Base-by-base conservation (phyloP, 2,113 vertebrate genomes). In the Machaerirhynchus nigripectus region DNA sequence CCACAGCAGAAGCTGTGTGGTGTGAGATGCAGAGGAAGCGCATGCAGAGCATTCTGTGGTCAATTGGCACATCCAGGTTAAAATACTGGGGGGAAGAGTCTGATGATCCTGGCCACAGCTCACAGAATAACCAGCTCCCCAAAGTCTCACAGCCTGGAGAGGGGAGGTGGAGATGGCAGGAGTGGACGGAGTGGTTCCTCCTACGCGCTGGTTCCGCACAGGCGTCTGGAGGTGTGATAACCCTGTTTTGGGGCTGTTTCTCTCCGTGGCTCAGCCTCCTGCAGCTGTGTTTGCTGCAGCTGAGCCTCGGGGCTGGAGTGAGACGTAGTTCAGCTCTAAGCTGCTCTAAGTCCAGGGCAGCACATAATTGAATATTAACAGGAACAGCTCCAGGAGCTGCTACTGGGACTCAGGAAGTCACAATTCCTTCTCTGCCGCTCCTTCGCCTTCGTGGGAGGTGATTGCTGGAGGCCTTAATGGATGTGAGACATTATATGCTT, bases 321-420 rank as follows among this genome's bases (percentile, higher is more conserved):
- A 95, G 85, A 86, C 0, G 0, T 50, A 42, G 88, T 53, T 92
- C 86, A 74, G 85, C 1, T 69, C 74, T 39, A 61, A 70, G 64
- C 64, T 87, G 16, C 92, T 93, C 64, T 9, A 68, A 86, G 73
- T 89, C 83, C 90, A 64, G 80, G 80, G 69, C 79, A 90, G 68
- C 53, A 61, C 76, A 10, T 89, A 93, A 94, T 52, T 90, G 92
- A 96, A 95, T 92, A 93, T 90, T 96, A 92, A 94, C 92, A 96
- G 79, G 64, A 94, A 78, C 80, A 87, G 80, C 65, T 86, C 90
- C 63, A 87, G 92, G 68, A 96, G 73, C 68, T 90, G 73, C 68
- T 90, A 40, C 85, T 78, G 60, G 52, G 76, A 79, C 64, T 87
- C 77, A 53, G 90, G 90, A 96, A 90, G 90, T 94, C 86, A 73